These are phyloP conservation scores for Artibeus jamaicensis DNA, from an alignment of 2,797 vertebrate genomes.

Conservation along the genomic window DNA sequence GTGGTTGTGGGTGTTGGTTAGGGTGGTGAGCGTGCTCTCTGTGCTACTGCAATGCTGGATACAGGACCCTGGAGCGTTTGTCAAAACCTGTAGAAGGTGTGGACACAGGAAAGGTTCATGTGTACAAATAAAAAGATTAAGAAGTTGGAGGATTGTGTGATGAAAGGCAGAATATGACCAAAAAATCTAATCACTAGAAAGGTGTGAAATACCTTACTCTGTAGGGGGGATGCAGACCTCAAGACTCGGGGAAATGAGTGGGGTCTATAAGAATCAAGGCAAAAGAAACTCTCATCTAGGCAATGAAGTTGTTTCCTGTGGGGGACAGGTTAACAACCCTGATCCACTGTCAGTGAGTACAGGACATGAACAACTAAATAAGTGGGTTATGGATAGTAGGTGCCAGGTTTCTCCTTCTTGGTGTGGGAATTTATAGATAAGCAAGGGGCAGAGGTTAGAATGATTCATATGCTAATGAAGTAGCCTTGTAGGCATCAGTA, in stretches of 20 bases:
- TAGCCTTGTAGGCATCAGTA: neutral
- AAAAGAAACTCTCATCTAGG: neutral
- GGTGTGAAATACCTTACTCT: neutral
- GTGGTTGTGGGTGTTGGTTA: neutral
- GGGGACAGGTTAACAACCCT: neutral
- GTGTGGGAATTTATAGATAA: neutral
- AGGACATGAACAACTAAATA: neutral
- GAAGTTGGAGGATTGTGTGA: neutral
- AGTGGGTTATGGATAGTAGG: neutral
- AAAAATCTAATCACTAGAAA: neutral
- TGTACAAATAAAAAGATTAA: neutral
- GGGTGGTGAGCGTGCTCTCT: neutral
- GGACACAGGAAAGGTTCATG: neutral
- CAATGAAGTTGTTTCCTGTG: neutral
- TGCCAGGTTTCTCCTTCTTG: neutral
- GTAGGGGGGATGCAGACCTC: neutral
- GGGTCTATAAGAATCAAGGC: neutral
- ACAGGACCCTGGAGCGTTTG: neutral
- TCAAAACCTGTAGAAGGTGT: neutral
- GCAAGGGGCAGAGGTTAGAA: neutral
- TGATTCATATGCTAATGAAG: neutral
- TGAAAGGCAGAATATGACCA: neutral
- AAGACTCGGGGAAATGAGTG: neutral
- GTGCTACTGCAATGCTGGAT: neutral
- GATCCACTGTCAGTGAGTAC: neutral